Evolutionary conservation across 2,888 invertebrate species (phyloP).

Genomic region (Drosophila niveifrons): DNA sequence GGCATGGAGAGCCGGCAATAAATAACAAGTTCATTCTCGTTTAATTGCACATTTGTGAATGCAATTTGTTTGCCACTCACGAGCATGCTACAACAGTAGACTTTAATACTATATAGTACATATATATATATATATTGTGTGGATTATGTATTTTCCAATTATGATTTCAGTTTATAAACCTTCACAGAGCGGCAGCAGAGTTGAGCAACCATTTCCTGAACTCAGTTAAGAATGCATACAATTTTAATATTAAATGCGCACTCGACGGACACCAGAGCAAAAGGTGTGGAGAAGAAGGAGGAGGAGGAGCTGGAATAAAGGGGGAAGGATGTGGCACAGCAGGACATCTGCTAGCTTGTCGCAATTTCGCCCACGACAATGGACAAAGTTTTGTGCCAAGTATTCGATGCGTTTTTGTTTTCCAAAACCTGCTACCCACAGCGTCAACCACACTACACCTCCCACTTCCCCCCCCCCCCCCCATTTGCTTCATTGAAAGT

Average conservation of each 20-base stretch:
- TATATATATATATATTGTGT: constrained; percentile 25
- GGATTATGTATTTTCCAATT: constrained; percentile 66
- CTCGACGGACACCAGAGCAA: constrained; percentile 14
- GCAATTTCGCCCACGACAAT: constrained; percentile 58
- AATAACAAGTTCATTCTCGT: constrained; percentile 80
- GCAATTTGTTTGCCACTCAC: constrained; percentile 54
- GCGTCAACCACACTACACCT: too few species aligned
- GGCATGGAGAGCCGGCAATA: constrained; percentile 45
- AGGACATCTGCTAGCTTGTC: constrained; percentile 62
- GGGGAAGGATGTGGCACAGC: constrained; percentile 33
- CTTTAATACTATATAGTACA: not conserved
- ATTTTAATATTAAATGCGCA: constrained; percentile 77
- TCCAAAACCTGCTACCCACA: not conserved
- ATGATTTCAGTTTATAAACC: constrained; percentile 68
- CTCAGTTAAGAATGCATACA: constrained; percentile 75
- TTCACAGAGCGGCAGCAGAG: constrained; percentile 7
- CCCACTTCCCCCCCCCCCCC: not conserved
- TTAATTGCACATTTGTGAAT: constrained; percentile 79
- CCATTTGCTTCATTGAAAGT: constrained; percentile 35
- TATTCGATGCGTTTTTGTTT: constrained; percentile 55
- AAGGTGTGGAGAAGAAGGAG: constrained; percentile 13
- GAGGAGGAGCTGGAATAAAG: not conserved
- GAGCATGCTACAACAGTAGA: constrained; percentile 40
- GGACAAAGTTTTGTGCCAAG: constrained; percentile 70
- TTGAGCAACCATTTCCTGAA: constrained; percentile 32